Percentiles rank a stretch among this genome's conserved stretches.
These are phyloP conservation scores for Alethe diademata DNA, from an alignment of 2,113 vertebrate species.

Conservation along the genomic window DNA sequence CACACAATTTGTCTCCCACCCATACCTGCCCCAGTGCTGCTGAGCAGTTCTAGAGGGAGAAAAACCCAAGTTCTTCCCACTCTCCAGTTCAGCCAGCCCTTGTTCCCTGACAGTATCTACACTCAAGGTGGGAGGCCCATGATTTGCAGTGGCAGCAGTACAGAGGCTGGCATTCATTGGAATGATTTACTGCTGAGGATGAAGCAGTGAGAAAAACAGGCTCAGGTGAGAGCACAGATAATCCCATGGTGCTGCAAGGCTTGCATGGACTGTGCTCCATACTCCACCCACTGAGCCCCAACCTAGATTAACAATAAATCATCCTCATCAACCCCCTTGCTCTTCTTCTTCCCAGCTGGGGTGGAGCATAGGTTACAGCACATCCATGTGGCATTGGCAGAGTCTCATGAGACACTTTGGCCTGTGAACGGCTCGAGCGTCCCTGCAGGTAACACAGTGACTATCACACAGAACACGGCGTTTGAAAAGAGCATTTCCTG, in stretches of 20 bases:
- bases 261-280: not conserved
- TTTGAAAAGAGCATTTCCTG: not conserved
- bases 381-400: not conserved
- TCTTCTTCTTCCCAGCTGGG: not conserved
- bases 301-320: not conserved
- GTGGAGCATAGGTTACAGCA: not conserved
- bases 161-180: not conserved
- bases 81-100: not conserved
- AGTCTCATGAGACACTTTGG: not conserved
- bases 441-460: not conserved
- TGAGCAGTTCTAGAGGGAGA: not conserved
- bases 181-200: not conserved
- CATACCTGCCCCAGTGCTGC: not conserved
- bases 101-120: not conserved
- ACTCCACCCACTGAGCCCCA: not conserved
- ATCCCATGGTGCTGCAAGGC: not conserved
- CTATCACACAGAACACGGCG: rapidly evolving
- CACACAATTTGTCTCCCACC: not conserved
- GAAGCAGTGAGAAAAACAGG: not conserved
- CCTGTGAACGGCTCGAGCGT: not conserved
- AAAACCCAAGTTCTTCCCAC: not conserved
- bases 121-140: not conserved
- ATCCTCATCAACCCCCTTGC: not conserved
- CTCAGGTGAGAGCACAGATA: not conserved
- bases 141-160: not conserved